phyloP scores from a whole-genome alignment of 2,113 vertebrate species.

The Mus pahari region DNA sequence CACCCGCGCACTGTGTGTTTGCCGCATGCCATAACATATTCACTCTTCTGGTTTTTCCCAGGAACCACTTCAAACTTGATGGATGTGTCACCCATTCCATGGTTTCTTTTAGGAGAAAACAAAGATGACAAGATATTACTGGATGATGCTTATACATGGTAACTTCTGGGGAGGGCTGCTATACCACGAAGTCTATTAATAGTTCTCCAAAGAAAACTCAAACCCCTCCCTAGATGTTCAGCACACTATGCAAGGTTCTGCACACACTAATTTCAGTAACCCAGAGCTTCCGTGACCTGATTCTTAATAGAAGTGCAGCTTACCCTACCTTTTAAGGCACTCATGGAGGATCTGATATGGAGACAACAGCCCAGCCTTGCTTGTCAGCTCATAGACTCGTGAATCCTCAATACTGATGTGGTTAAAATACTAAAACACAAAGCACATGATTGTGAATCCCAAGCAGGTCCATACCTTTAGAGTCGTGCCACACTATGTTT shows the following conservation, averaged over 20 bases:
- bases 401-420: constrained; percentile 99
- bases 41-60: constrained; percentile 99
- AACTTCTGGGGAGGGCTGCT: not conserved
- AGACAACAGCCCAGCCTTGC: constrained; percentile 98
- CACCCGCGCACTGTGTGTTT: constrained; percentile 98
- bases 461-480: rapidly evolving
- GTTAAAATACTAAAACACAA: constrained; percentile 97
- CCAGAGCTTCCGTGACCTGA: not conserved
- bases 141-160: not conserved
- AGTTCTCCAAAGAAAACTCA: not conserved
- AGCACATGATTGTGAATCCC: constrained; percentile 47
- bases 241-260: not conserved
- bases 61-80: constrained; percentile 99
- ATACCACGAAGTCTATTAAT: not conserved
- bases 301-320: not conserved
- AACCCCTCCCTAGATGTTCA: not conserved
- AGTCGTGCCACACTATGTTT: not conserved
- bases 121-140: constrained; percentile 52
- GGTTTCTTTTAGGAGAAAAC: constrained; percentile 91
- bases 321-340: constrained; percentile 98
- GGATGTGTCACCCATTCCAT: constrained; percentile 99
- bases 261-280: not conserved
- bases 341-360: constrained; percentile 99
- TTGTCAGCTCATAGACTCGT: constrained; percentile 98
- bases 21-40: constrained; percentile 99